Evolutionary conservation across 2,888 invertebrate genomes (phyloP).

Genomic region (Phyto melanocephala): DNA sequence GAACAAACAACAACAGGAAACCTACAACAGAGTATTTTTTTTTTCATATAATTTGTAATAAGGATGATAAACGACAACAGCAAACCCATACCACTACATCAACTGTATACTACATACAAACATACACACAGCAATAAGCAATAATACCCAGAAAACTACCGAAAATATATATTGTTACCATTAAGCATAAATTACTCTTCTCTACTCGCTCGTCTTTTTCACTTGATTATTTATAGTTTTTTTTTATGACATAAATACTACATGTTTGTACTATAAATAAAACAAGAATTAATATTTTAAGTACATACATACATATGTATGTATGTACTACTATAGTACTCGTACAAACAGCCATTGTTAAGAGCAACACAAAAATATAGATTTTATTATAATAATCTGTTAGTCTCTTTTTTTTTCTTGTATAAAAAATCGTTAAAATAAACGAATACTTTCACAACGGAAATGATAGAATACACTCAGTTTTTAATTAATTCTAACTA

Average conservation of each 20-base stretch:
- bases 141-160: slow-evolving; percentile 41
- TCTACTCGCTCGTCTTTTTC: neutral
- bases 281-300: neutral
- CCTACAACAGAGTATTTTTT: neutral
- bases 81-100: neutral
- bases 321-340: too few species aligned
- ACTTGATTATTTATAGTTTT: too few species aligned
- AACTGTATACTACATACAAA: neutral
- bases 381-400: slow-evolving; percentile 28
- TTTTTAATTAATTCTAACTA: neutral
- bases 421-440: slow-evolving; percentile 9
- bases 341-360: slow-evolving; percentile 17
- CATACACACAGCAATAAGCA: slow-evolving; percentile 15
- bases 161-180: slow-evolving; percentile 40
- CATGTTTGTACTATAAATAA: too few species aligned
- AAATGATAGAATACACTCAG: slow-evolving; percentile 12
- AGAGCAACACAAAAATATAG: neutral
- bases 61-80: slow-evolving; percentile 25
- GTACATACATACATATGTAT: neutral
- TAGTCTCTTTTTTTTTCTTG: slow-evolving; percentile 17
- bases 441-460: neutral
- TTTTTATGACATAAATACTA: neutral
- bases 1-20: slow-evolving; percentile 6
- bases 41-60: slow-evolving; percentile 27
- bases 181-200: slow-evolving; percentile 30